These are phyloP conservation scores for Taurulus bubalis DNA, from an alignment of 2,113 vertebrate species.

Conservation along the genomic window DNA sequence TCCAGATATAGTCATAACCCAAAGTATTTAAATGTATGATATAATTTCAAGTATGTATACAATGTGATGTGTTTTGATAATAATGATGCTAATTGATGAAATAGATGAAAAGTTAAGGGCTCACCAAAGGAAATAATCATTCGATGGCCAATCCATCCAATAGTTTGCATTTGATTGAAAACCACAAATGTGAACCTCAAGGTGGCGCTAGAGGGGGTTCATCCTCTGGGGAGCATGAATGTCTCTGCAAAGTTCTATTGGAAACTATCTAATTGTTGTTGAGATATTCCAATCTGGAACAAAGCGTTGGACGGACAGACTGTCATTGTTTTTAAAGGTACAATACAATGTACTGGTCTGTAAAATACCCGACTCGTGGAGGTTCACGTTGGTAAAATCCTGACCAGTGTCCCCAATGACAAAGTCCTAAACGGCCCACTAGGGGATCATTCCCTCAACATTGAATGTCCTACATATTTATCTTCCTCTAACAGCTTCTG, in stretches of 20 bases:
- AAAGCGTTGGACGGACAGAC: not conserved
- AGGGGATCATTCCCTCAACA: not conserved
- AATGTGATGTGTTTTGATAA: not conserved
- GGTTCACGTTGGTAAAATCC: not conserved
- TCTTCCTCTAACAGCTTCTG: not conserved
- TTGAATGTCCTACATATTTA: not conserved
- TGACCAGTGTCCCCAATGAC: not conserved
- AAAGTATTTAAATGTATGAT: not conserved
- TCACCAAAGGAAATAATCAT: not conserved
- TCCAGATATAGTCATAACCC: not conserved
- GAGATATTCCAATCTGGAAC: not conserved
- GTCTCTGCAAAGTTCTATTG: not conserved
- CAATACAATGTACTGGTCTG: too few species aligned
- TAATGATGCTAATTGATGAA: too few species aligned
- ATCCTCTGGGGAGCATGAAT: not conserved
- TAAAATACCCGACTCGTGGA: not conserved
- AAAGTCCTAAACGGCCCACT: not conserved
- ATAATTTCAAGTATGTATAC: not conserved
- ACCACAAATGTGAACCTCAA: not conserved
- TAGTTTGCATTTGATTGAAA: not conserved
- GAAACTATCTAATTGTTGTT: not conserved
- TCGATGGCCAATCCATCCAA: not conserved
- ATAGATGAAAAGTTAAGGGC: too few species aligned
- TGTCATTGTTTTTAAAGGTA: not conserved
- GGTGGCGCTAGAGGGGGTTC: not conserved